Base-by-base conservation (phyloP, 2,797 vertebrate genomes). In the Sebastes taczanowskii region DNA sequence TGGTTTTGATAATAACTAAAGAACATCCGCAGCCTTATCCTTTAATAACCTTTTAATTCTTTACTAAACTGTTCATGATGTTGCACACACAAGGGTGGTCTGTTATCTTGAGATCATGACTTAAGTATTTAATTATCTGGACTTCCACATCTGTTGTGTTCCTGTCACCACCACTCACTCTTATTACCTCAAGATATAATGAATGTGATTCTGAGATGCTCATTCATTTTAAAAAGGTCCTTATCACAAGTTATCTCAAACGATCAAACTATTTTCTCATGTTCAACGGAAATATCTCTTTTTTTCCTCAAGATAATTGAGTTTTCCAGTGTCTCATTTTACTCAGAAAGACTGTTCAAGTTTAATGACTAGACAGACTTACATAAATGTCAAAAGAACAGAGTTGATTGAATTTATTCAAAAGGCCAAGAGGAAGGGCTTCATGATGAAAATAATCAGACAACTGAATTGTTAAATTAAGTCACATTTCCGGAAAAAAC, bases 381-480 rank as follows among this genome's bases (percentile, higher is more conserved):
- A 49, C 11, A 53, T 4, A 9, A 4, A 71, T 1, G 9, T 55
- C 27, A 63, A 68, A 46, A 76, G 23, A 9, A 73, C 29, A 62
- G 4, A 66, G 38, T 8, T 32, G 55, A 70, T 59, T 71, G 0
- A 29, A 70, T 85, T 74, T 29, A 55, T 63, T 76, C 10, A 46
- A 22, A 68, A 68, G 14, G 23, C 10, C 27, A 29, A 30, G 32
- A 59, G 30, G 46, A 79, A 70, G 27, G 30, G 72, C n/a, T 30
- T 30, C 14, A 60, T 61, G 16, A 70, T 55, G 2, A 65, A 46
- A 63, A 60, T 16, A 52, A 65, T 11, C 5, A 55, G 55, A 62
- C 10, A 4, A 74, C 25, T 64, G 11, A 80, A 77, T 49, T 75
- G n/a, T 74, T 64, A 79, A 32, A 34, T 74, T 49, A 42, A 32